Percentiles rank a stretch among this genome's conserved stretches.
Evolutionary conservation across 2,888 invertebrate species (phyloP).

Genomic region (Dryobota labecula): DNA sequence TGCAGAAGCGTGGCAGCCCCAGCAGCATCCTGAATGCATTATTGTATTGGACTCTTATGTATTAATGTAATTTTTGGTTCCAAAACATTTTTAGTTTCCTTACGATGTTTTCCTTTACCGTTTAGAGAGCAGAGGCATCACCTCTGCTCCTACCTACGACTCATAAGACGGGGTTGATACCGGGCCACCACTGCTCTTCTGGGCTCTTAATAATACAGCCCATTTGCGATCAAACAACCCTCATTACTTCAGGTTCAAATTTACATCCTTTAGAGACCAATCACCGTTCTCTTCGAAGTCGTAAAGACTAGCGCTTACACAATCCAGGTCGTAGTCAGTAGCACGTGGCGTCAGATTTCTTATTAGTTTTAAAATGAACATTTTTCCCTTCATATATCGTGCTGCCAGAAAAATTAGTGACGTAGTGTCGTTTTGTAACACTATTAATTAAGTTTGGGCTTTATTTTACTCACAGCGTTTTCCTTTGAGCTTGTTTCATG

Average conservation of each 20-base stretch:
- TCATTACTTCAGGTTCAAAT: conserved; percentile 26
- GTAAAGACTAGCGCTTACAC: conserved; percentile 42
- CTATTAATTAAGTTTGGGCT: conserved; percentile 19
- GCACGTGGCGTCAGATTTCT: conserved; percentile 51
- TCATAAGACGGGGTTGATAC: neutral
- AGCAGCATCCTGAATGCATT: no score
- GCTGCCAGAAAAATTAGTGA: conserved; percentile 23
- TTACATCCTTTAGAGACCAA: conserved; percentile 27
- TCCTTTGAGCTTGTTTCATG: neutral
- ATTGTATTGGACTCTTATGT: no score
- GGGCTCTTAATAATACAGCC: neutral
- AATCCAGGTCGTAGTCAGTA: conserved; percentile 51
- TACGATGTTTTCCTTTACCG: neutral
- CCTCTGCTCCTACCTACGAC: no score
- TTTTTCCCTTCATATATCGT: conserved; percentile 28
- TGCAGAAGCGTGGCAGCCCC: no score
- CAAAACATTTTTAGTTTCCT: no score
- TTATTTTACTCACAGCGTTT: neutral
- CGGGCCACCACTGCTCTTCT: neutral
- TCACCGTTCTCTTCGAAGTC: conserved; percentile 32
- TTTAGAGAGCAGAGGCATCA: neutral
- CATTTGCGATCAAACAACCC: conserved; percentile 4
- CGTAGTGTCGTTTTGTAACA: conserved; percentile 15
- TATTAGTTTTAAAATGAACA: conserved; percentile 62
- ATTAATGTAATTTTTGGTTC: no score